Conservation (phyloP, 2,113 vertebrate species). For the Trichechus manatus region DNA sequence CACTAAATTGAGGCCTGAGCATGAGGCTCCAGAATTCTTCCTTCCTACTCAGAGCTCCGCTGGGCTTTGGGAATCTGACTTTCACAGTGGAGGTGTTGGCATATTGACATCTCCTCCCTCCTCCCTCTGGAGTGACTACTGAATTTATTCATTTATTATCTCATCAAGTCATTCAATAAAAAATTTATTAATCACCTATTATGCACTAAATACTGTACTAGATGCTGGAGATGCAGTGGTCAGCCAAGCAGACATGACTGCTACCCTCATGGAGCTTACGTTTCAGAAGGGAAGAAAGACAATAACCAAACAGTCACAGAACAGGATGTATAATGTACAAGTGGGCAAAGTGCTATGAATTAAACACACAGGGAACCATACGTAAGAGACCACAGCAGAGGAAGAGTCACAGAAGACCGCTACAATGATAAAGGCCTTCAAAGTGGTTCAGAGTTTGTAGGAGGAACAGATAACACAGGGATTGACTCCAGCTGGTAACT, state of each 20-base stretch:
- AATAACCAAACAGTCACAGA: background rate
- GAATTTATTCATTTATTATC: background rate
- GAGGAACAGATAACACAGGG: background rate
- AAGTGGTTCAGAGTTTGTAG: background rate
- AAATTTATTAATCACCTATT: background rate
- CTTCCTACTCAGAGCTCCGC: background rate
- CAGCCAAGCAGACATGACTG: background rate
- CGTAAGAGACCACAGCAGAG: background rate
- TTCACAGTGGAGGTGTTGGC: accelerated
- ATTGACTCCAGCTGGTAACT: background rate
- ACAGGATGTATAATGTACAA: background rate
- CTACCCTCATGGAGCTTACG: background rate
- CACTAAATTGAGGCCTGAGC: background rate
- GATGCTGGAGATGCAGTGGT: background rate
- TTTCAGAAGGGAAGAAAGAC: conserved; percentile 1
- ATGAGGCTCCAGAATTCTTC: background rate
- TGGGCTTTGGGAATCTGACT: background rate
- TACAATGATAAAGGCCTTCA: background rate
- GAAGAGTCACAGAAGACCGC: background rate
- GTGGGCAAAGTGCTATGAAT: background rate
- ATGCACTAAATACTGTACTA: background rate
- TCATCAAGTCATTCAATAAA: background rate
- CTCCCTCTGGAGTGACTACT: background rate
- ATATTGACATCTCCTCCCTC: background rate
- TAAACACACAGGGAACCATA: background rate